Evolutionary conservation across 2,797 vertebrate species (phyloP), one percentile per base, ranked within the genome.

Genomic region (Takifugu ocellatus): DNA sequence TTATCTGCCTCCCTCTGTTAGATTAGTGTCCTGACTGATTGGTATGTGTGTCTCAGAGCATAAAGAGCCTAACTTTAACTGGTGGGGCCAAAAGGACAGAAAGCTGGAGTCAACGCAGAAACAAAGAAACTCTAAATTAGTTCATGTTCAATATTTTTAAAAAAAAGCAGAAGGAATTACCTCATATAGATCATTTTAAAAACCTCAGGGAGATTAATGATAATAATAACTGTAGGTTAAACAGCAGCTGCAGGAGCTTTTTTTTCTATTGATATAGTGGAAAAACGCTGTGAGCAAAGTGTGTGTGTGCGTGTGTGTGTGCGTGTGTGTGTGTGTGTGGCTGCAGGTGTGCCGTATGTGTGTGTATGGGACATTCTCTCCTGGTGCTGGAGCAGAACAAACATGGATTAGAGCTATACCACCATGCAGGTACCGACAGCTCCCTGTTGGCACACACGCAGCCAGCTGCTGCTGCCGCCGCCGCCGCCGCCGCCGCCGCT

Each of bases 341-440:
- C 68, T 77, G 75, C 79, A 83, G 81, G 78, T 87, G 81, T 79
- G 78, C 67, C 8, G 9, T 59, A 14, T 60, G 61, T 71, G 65
- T 79, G 59, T 56, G 51, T 58, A 54, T 53, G 53, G 55, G 64
- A 82, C 83, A 89, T 89, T 86, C 83, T 87, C 77, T 48, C 49
- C 79, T 73, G 82, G 82, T 84, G 85, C 79, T 84, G 82, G 77
- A 82, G 86, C 84, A 86, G 84, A 89, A 88, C 86, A 88, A 87
- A 87, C 84, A 83, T 72, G 84, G 84, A 87, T 88, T 89, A 89
- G 72, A 83, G 78, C 73, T 45, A 79, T 79, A 74, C 82, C 81
- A 75, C 65, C 77, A 85, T 86, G 78, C 87, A 88, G 84, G 87
- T 88, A 89, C 70, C 68, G 68, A 88, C 87, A 87, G 63, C 81